These are phyloP conservation scores for Bovichtus diacanthus DNA, from an alignment of 2,797 vertebrate genomes.

Conservation along the genomic window DNA sequence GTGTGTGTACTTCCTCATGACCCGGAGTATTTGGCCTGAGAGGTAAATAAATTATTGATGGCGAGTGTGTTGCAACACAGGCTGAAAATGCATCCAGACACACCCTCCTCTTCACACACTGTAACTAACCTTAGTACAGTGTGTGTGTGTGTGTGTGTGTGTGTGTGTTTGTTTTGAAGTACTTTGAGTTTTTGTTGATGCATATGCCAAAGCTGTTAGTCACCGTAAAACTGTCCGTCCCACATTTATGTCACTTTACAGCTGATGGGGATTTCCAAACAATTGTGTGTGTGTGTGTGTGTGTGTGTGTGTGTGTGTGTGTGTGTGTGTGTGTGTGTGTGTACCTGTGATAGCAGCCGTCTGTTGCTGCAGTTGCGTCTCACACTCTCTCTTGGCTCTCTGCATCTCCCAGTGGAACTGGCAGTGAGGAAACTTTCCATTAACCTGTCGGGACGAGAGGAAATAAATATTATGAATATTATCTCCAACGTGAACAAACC, in stretches of 20 bases:
- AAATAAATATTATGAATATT: conserved; percentile 41
- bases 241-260: not conserved
- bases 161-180: not conserved
- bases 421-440: conserved; percentile 70
- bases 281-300: conserved; percentile 7
- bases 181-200: not conserved
- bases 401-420: conserved; percentile 78
- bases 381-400: conserved; percentile 63
- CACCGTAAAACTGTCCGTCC: not conserved
- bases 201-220: not conserved
- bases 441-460: conserved; percentile 50
- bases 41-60: conserved; percentile 43
- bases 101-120: conserved; percentile 19
- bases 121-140: conserved; percentile 10
- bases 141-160: too few relatives aligned
- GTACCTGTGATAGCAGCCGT: conserved; percentile 22
- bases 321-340: conserved; percentile 7
- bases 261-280: conserved; percentile 10
- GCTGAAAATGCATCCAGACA: not conserved
- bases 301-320: conserved; percentile 20
- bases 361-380: conserved; percentile 45
- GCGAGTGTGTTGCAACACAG: conserved; percentile 9
- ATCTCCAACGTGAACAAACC: conserved; percentile 30
- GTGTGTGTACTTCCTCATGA: conserved; percentile 9
- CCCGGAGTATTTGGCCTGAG: too few relatives aligned